Conservation (phyloP, 2,797 vertebrate genomes). For the Melanotaenia boesemani region DNA sequence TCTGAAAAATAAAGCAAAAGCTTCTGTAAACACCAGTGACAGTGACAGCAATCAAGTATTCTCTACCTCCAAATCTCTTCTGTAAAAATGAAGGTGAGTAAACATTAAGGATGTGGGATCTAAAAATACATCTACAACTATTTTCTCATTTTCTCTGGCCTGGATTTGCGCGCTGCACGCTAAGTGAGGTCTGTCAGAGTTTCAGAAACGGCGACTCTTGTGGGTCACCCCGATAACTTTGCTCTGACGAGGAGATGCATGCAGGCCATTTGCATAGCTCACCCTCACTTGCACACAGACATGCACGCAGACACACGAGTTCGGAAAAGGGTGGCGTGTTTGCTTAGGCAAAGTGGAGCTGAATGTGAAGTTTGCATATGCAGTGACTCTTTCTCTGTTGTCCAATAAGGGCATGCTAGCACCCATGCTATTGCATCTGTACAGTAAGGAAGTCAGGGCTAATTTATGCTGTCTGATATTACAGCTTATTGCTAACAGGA, state of each 20-base stretch:
- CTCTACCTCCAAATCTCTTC: conserved; percentile 48
- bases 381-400: conserved; percentile 56
- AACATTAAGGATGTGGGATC: conserved; percentile 52
- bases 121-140: conserved; percentile 42
- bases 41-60: conserved; percentile 71
- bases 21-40: conserved; percentile 78
- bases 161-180: conserved; percentile 35
- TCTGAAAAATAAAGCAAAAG: conserved; percentile 62
- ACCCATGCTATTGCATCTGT: conserved; percentile 77
- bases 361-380: conserved; percentile 74
- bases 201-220: conserved; percentile 35
- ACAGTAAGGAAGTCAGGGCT: conserved; percentile 66
- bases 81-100: conserved; percentile 51
- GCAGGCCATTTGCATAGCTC: conserved; percentile 78
- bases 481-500: conserved; percentile 80
- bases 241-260: conserved; percentile 44
- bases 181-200: conserved; percentile 54
- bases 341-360: conserved; percentile 75
- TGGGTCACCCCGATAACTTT: conserved; percentile 39
- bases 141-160: conserved; percentile 41
- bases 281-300: conserved; percentile 55
- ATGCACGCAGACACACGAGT: conserved; percentile 35
- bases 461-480: conserved; percentile 71
- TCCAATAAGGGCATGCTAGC: conserved; percentile 70
- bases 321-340: conserved; percentile 57